Base-by-base conservation (phyloP, 2,888 invertebrate genomes). In the Lydus trimaculatus region DNA sequence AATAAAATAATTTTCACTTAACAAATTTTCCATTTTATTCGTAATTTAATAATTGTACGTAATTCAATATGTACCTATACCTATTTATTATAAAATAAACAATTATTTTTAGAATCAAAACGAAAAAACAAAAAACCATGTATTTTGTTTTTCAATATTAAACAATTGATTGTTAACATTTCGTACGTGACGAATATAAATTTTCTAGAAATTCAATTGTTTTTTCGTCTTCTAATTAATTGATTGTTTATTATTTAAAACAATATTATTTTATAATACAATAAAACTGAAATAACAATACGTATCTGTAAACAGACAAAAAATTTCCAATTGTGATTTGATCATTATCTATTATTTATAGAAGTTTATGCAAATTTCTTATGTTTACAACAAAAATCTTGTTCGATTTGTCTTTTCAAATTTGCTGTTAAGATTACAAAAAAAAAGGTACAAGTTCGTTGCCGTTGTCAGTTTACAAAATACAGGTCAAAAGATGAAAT, bases 131-230 rank as follows among this genome's bases (percentile, higher is more conserved):
- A n/a, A n/a, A n/a, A n/a, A n/a, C n/a, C 48, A 48, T 11, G 48
- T 48, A 9, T 6, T 11, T 20, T 48, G 4, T 13, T 48, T 48
- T 20, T 48, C 20, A 48, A 48, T 48, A 48, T 20, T 48, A 48
- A 48, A 48, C 48, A 48, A 48, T 48, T 20, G 20, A 48, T 48
- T 48, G 48, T 48, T 48, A 48, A 48, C 48, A 48, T 2, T 48
- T 20, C 9, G 20, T 48, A 48, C 48, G 48, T 48, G 48, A 48
- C 48, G 8, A 48, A 48, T 48, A 20, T 48, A 20, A 20, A 48
- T 48, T 48, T 48, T 48, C 20, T 48, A 20, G 20, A 48, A 48
- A 20, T 48, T 48, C 20, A 20, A 48, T 48, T 48, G 48, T 48
- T 48, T 48, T 48, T 13, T 11, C 20, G 48, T 48, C 48, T 9